Evolutionary conservation across 2,888 invertebrate species (phyloP).

Genomic region (Pterostichus madidus): DNA sequence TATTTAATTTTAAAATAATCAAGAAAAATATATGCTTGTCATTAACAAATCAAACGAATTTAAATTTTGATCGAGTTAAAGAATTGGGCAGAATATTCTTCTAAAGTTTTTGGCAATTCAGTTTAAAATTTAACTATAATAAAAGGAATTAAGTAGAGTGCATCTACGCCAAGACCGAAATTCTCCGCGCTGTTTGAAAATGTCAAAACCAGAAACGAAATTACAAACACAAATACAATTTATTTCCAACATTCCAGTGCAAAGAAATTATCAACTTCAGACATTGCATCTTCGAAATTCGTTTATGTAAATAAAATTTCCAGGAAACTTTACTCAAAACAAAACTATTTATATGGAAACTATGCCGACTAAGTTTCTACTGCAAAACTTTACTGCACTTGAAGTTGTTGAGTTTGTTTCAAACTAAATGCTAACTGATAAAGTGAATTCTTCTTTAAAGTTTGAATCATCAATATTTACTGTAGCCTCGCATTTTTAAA

Average conservation of each 20-base stretch:
- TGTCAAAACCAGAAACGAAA: conserved; percentile 36
- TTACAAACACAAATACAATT: conserved; percentile 33
- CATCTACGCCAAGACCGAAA: too few relatives aligned
- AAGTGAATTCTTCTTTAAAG: neutral
- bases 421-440: neutral
- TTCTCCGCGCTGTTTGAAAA: too few relatives aligned
- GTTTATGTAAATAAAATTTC: conserved; percentile 48
- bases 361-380: neutral
- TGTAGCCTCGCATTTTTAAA: neutral
- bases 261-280: conserved; percentile 1
- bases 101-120: too few relatives aligned
- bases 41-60: too few relatives aligned
- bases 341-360: conserved; percentile 49
- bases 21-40: too few relatives aligned
- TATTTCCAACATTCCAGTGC: neutral
- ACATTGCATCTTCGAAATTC: conserved; percentile 4
- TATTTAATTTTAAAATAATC: too few relatives aligned
- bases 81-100: too few relatives aligned
- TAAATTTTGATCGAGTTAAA: too few relatives aligned
- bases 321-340: conserved; percentile 23
- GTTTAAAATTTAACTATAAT: too few relatives aligned
- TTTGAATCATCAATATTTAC: neutral
- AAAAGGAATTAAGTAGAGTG: too few relatives aligned
- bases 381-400: conserved; percentile 39
- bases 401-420: neutral